phyloP scores from a whole-genome alignment of 2,797 vertebrate species.

The Amphiprion clarkii region DNA sequence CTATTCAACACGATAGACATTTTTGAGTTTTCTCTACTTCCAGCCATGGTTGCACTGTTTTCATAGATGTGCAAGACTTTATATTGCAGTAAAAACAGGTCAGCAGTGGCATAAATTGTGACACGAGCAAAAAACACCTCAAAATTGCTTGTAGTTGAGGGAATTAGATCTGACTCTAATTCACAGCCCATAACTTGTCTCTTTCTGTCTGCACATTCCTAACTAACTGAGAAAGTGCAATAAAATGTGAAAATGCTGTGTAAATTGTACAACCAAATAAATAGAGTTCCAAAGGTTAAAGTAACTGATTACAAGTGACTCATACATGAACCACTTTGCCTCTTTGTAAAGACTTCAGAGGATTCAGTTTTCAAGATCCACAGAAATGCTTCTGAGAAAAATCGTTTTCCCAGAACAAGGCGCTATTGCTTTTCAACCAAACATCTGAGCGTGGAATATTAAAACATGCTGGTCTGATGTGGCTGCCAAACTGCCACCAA shows the following conservation, averaged over 20 bases:
- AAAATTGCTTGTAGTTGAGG: no score
- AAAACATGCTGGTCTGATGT: neutral
- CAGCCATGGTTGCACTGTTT: no score
- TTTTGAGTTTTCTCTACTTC: no score
- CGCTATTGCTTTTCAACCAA: constrained; percentile 23
- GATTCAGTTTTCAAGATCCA: neutral
- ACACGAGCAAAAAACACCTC: no score
- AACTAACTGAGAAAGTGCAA: constrained; percentile 5
- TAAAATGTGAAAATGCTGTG: neutral
- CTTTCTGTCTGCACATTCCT: constrained; percentile 6
- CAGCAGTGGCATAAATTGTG: no score
- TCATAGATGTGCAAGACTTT: no score
- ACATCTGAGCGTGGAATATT: constrained; percentile 15
- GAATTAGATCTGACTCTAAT: neutral
- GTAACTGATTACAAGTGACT: neutral
- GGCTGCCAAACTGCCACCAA: constrained; percentile 16
- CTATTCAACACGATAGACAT: no score
- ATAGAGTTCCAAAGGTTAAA: neutral
- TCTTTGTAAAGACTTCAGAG: neutral
- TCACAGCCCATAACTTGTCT: neutral
- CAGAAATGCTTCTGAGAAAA: neutral
- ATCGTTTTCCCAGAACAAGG: neutral
- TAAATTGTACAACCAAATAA: constrained; percentile 1
- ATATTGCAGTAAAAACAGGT: no score
- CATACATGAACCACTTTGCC: neutral